Percentiles rank a stretch among this genome's conserved stretches.
These are phyloP conservation scores for Alviniconcha strummeri DNA, from an alignment of 2,888 invertebrate species.

Conservation along the genomic window DNA sequence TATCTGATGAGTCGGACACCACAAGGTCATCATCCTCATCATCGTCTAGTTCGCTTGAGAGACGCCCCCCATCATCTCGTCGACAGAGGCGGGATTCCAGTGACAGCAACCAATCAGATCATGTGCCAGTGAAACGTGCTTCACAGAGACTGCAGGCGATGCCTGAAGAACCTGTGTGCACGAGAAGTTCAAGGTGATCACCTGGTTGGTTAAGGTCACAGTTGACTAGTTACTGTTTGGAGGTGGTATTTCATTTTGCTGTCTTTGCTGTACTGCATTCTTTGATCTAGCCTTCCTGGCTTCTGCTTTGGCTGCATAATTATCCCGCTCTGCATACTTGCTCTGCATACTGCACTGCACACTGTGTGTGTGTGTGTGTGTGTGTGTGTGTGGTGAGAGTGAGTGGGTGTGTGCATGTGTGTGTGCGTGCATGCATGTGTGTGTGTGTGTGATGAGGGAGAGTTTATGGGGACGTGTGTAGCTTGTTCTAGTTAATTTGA, in stretches of 20 bases:
- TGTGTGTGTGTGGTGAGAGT: not conserved
- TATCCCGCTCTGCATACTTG: too few species aligned
- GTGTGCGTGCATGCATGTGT: not conserved
- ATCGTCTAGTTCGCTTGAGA: conserved; percentile 5
- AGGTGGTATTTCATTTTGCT: too few species aligned
- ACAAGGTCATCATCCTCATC: not conserved
- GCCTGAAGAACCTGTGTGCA: not conserved
- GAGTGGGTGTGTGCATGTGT: not conserved
- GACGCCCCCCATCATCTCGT: not conserved
- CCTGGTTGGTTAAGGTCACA: too few species aligned
- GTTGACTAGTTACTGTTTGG: too few species aligned
- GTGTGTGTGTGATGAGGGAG: not conserved
- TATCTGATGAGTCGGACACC: conserved; percentile 47
- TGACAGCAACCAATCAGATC: conserved; percentile 35
- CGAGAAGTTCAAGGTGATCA: not conserved
- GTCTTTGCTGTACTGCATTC: too few species aligned
- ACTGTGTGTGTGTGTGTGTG: too few species aligned
- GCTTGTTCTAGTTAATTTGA: too few species aligned
- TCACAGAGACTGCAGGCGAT: not conserved
- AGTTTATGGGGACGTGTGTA: too few species aligned
- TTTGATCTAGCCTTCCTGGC: too few species aligned
- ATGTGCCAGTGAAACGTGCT: conserved; percentile 18
- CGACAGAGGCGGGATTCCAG: conserved; percentile 28
- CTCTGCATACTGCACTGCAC: too few species aligned
- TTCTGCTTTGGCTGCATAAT: too few species aligned